Evolutionary conservation across 2,113 vertebrate genomes (phyloP), one percentile per base, ranked within the genome.

Genomic region (Calidris pygmaea): DNA sequence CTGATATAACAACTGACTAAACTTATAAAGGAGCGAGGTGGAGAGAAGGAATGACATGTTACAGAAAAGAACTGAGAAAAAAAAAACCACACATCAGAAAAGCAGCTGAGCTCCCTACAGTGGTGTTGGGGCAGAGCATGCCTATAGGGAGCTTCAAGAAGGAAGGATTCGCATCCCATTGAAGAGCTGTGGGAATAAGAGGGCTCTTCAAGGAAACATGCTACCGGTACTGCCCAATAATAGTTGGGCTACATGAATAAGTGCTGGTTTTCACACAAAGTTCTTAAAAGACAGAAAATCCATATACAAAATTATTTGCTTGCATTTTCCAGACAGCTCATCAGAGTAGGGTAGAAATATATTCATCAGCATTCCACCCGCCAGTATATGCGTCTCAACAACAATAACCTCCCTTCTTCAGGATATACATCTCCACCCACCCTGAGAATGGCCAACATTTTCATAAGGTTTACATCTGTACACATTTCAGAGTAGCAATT

Each of bases 161-260:
- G 20, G 68, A 63, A 39, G 14, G n/a, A 59, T 39, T 39, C 45
- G 1, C 6, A 30, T 0, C 0, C 15, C 1, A 1, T 23, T 1
- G 55, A 6, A 87, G 27, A 86, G 12, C 14, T 56, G 21, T 23
- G 9, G 34, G 10, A 59, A 29, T 37, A 80, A 67, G 60, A 56
- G 6, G 41, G 20, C 12, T 58, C 32, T 89, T 63, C 20, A 70
- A 56, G 43, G 15, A 72, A 87, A 50, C 9, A 9, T 23, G 23
- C 34, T 72, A 26, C 14, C 63, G 14, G 10, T 78, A 16, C 32
- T 41, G 26, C 30, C 48, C 72, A 56, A 10, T 66, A 63, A 22
- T 26, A 66, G 39, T 14, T 43, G 63, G 22, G 27, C 26, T 86
- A n/a, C 41, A 30, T 56, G 37, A 73, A 5, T 53, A 73, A 11